Evolutionary conservation across 2,797 vertebrate species (phyloP), one percentile per base, ranked within the genome.

Genomic region (Tenualosa thibaudeaui): DNA sequence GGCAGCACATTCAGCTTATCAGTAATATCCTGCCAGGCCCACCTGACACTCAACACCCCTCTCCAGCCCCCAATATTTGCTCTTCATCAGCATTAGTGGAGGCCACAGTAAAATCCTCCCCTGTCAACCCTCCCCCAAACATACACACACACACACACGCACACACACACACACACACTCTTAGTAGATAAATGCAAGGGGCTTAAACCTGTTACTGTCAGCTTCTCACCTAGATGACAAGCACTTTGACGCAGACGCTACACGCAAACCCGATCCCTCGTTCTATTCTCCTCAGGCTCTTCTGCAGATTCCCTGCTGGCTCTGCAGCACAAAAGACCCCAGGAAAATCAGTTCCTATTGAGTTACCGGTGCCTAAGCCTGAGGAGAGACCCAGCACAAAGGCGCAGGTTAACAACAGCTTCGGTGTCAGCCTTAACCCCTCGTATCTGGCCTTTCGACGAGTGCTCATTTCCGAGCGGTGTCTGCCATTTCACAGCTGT

Each of bases 401-500:
- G 94, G 91, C 91, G 75, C 91, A 6, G 71, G 92, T 93, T 95
- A 95, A 95, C 95, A 92, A 93, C 92, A 88, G 92, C 88, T 85
- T 90, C 89, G 91, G 91, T 88, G 85, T 90, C 89, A 90, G 90
- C 86, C 91, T 92, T 93, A 93, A 93, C 93, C 94, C 93, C 93
- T 93, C 86, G 17, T 78, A 40, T 40, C 71, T 43, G 40, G 71
- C 71, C 71, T 91, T 91, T 90, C 92, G 91, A 90, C 89, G 93
- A 78, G 71, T 95, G 92, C 93, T 95, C 95, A 96, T 96, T 96
- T 96, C 95, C 95, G 93, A 90, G 84, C 90, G 92, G 92, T 91
- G 93, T 92, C 94, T 93, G 93, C 94, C 94, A 92, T 96, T 96
- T 95, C 95, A 94, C 95, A 96, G 94, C 95, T 95, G 94, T 94